phyloP scores from a whole-genome alignment of 2,113 vertebrate genomes.

The Geothlypis trichas region DNA sequence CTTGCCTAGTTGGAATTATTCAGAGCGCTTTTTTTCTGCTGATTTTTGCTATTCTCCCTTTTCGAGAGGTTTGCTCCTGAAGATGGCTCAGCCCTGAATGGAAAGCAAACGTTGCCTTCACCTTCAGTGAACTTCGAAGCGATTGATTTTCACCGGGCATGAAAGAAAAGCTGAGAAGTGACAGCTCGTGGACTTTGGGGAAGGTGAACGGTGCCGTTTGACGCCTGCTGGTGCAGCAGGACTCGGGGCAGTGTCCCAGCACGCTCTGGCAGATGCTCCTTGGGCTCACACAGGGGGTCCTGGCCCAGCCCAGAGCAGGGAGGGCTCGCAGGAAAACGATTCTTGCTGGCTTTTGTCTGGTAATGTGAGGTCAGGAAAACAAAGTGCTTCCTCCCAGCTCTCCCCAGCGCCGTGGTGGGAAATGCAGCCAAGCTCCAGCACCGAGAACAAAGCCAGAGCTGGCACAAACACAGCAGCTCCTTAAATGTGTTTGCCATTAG shows the following conservation, averaged over 20 bases:
- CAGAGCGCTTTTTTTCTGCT: slow-evolving; percentile 33
- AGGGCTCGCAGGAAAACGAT: neutral
- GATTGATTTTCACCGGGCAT: slow-evolving; percentile 20
- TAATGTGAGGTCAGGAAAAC: slow-evolving; percentile 58
- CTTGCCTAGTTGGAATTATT: slow-evolving; percentile 35
- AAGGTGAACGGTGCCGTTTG: neutral
- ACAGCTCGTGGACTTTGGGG: neutral
- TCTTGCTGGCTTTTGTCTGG: slow-evolving; percentile 38
- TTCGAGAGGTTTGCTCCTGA: neutral
- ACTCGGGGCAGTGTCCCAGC: neutral
- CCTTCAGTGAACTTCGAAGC: slow-evolving; percentile 42
- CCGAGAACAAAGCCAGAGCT: slow-evolving; percentile 44
- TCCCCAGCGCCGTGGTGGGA: slow-evolving; percentile 9
- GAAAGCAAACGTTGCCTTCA: slow-evolving; percentile 51
- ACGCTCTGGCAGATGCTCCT: neutral
- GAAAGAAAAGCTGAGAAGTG: slow-evolving; percentile 6
- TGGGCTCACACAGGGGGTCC: neutral
- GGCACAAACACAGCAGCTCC: slow-evolving; percentile 63
- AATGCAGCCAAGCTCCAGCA: slow-evolving; percentile 42
- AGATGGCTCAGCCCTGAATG: slow-evolving; percentile 16
- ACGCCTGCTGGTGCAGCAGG: neutral
- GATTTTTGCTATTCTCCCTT: slow-evolving; percentile 56
- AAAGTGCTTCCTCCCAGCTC: slow-evolving; percentile 35
- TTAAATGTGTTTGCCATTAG: slow-evolving; percentile 68
- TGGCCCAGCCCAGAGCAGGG: neutral